phyloP scores from a whole-genome alignment of 2,113 vertebrate genomes.

The Chlamydotis undulata region DNA sequence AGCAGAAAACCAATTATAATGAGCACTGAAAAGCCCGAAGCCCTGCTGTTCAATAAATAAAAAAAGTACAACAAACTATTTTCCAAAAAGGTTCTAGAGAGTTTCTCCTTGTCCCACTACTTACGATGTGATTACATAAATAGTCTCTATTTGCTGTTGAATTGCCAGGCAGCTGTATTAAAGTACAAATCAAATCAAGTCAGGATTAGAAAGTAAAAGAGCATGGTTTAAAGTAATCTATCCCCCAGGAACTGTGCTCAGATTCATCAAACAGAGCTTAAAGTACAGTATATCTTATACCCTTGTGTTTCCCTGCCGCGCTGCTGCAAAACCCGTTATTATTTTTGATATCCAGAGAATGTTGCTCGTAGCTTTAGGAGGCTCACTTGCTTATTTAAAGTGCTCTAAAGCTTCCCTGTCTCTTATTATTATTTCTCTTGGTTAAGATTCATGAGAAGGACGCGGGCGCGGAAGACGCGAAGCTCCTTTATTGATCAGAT shows the following conservation, averaged over 20 bases:
- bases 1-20: constrained; percentile 93
- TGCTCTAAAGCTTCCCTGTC: constrained; percentile 69
- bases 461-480: constrained; percentile 39
- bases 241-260: constrained; percentile 88
- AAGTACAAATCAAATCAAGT: constrained; percentile 91
- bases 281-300: constrained; percentile 87
- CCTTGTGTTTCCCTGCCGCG: constrained; percentile 78
- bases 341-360: constrained; percentile 84
- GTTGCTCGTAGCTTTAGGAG: constrained; percentile 81
- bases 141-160: constrained; percentile 89
- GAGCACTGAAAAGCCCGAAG: constrained; percentile 87
- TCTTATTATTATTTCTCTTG: constrained; percentile 79
- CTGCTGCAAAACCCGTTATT: constrained; percentile 83
- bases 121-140: constrained; percentile 89
- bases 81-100: constrained; percentile 84
- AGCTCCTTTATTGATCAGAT: constrained; percentile 63
- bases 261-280: constrained; percentile 92
- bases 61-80: constrained; percentile 85
- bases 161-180: constrained; percentile 89
- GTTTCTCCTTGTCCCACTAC: constrained; percentile 85
- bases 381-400: constrained; percentile 83
- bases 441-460: constrained; percentile 75
- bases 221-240: constrained; percentile 90
- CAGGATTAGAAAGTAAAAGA: constrained; percentile 92
- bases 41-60: constrained; percentile 87